Evolutionary conservation across 2,888 invertebrate species (phyloP), one percentile per base, ranked within the genome.

Genomic region (Himalopsyche anomala): DNA sequence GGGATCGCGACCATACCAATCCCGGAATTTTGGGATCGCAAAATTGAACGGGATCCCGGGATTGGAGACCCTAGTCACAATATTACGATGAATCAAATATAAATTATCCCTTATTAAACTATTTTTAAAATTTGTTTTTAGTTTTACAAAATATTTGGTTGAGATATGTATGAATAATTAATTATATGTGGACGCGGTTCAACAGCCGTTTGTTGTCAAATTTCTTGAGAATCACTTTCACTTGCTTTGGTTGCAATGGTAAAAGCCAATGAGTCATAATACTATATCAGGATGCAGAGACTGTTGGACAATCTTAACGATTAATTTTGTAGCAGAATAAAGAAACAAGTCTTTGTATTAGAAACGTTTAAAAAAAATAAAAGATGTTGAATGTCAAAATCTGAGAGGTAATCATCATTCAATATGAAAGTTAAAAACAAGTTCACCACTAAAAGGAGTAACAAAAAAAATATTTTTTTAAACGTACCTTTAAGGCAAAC

Each of bases 261-360:
- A 82, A 82, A 82, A 82, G 55, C 82, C 82, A 82, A 55, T 82
- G 82, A 82, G 19, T 82, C 82, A 82, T 55, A 51, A 62, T 28
- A 74, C 12, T 28, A 74, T 15, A 74, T 38, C 74, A 74, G 74
- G 74, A 74, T 74, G 36, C 36, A 38, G 36, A 74, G 74, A 38
- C 74, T n/a, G 28, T 28, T 69, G 28, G 12, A 74, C 74, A 36
- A 15, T 74, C 36, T 74, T 11, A 38, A 19, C 15, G 74, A 5
- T 74, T 15, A 4, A 38, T 74, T 69, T 15, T 74, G 19, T 36
- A 36, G 36, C 36, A 38, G 36, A 74, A 1, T 38, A 38, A 74
- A 36, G 36, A 74, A 74, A 74, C 28, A 74, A 74, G 36, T 36
- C 28, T 74, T 36, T 74, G 74, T 12, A 36, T 74, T 74, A 62